Base-by-base conservation (phyloP, 1,140 invertebrate genomes). In the Drosophila repletoides region DNA sequence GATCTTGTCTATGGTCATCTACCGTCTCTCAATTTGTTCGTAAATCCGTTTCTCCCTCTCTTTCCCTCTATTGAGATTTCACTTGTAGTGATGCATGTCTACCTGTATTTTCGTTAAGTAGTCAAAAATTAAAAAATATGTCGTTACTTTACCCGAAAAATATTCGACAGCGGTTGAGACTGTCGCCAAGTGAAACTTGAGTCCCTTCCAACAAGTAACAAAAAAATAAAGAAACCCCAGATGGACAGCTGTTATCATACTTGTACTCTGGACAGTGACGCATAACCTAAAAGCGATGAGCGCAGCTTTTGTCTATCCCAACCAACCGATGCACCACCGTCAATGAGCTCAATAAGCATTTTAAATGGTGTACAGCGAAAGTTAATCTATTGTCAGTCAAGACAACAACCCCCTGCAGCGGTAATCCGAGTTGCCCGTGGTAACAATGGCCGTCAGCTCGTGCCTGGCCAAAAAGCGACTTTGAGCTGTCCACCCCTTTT, bases 111-210 rank as follows among this genome's bases (percentile, higher is more conserved):
- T 77, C 51, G 36, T 12, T 21, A 33, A 26, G 15, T 63, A 28
- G 17, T 12, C 28, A 19, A 24, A 34, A 21, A n/a, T 21, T 14
- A 34, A 3, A 63, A 55, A 65, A 65, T 66, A 68, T 61, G 58
- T 28, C 48, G 10, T 68, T 61, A 68, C 64, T 36, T 36, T 19
- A n/a, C n/a, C n/a, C 72, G 58, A 55, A 65, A 58, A 72, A 56
- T 56, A 69, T 56, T 49, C 41, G 49, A 64, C 73, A 60, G 45
- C 53, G 36, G 56, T 53, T 40, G 38, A 45, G 65, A 46, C 64
- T 29, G 26, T 19, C 15, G 21, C 26, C 21, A 67, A 72, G 79
- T 79, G 79, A 83, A 83, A 83, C 56, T 74, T 52, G 76, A 83
- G 56, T 61, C 69, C 38, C 24, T 19, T 3, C 5, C 29, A 41